Conservation (phyloP, 2,888 invertebrate genomes). For the Cybosia mesomella region DNA sequence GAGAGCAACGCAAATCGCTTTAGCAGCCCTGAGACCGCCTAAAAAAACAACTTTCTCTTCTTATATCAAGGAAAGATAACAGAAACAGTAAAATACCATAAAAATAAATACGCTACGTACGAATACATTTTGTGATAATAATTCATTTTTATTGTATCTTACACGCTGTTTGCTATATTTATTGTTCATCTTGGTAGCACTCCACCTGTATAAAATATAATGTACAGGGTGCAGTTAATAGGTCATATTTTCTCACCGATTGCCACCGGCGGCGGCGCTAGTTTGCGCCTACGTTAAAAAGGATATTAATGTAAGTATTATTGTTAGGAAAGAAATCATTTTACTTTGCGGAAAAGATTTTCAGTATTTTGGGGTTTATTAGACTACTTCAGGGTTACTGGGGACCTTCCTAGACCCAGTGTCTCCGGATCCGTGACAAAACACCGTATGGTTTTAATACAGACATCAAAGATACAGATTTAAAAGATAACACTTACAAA, state of each 20-base stretch:
- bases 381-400: not conserved
- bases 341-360: constrained; percentile 32
- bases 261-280: constrained; percentile 58
- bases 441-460: too few species aligned
- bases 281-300: constrained; percentile 45
- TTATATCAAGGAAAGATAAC: constrained; percentile 68
- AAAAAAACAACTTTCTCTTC: constrained; percentile 65
- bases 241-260: constrained; percentile 69
- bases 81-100: constrained; percentile 65
- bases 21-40: constrained; percentile 54
- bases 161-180: constrained; percentile 84
- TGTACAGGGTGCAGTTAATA: constrained; percentile 75
- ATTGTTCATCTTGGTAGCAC: constrained; percentile 80
- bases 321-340: constrained; percentile 42
- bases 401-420: not conserved
- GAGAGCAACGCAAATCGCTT: constrained; percentile 59
- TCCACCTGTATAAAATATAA: constrained; percentile 80
- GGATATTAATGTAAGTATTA: constrained; percentile 54
- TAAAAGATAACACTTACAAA: too few species aligned
- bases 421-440: too few species aligned
- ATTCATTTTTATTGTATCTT: constrained; percentile 86
- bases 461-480: too few species aligned
- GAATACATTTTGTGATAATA: constrained; percentile 83
- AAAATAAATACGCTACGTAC: constrained; percentile 74
- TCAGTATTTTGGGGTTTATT: constrained; percentile 23